Conservation (phyloP, 2,113 vertebrate species). For the Eulacestoma nigropectus region DNA sequence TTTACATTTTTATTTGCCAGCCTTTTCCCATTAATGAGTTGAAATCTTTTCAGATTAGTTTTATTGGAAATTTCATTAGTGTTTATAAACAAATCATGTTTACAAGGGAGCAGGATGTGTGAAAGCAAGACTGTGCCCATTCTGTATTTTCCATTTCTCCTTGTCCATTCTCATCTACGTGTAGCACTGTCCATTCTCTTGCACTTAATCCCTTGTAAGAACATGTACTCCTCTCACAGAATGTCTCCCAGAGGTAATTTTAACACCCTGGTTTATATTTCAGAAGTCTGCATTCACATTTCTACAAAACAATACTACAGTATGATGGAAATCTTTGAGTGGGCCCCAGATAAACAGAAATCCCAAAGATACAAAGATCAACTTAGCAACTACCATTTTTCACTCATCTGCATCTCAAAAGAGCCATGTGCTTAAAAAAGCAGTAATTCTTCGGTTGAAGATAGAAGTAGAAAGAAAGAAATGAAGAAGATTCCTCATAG, state of each 20-base stretch:
- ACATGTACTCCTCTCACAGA: not conserved
- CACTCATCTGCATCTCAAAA: constrained; percentile 55
- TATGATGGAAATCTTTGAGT: constrained; percentile 42
- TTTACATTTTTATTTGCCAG: not conserved
- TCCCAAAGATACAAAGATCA: constrained; percentile 17
- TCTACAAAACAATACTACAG: constrained; percentile 4
- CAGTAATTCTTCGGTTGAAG: constrained; percentile 47
- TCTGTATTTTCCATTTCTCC: not conserved
- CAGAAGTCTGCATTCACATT: not conserved
- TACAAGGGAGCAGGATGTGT: not conserved
- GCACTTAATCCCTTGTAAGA: not conserved
- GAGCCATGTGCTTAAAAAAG: constrained; percentile 47
- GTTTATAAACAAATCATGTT: not conserved
- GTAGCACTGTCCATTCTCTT: not conserved
- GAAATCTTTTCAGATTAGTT: not conserved
- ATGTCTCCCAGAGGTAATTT: not conserved
- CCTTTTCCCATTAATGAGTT: not conserved
- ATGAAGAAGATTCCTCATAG: constrained; percentile 57
- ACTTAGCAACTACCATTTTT: constrained; percentile 49
- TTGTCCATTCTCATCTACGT: not conserved
- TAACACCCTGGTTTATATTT: constrained; percentile 16
- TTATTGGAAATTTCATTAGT: not conserved
- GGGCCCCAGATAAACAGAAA: constrained; percentile 11
- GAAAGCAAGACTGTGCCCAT: not conserved
- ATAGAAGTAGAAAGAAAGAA: constrained; percentile 67